Evolutionary conservation across 2,888 invertebrate genomes (phyloP), one percentile per base, ranked within the genome.

Genomic region (Sarcophaga rosellei): DNA sequence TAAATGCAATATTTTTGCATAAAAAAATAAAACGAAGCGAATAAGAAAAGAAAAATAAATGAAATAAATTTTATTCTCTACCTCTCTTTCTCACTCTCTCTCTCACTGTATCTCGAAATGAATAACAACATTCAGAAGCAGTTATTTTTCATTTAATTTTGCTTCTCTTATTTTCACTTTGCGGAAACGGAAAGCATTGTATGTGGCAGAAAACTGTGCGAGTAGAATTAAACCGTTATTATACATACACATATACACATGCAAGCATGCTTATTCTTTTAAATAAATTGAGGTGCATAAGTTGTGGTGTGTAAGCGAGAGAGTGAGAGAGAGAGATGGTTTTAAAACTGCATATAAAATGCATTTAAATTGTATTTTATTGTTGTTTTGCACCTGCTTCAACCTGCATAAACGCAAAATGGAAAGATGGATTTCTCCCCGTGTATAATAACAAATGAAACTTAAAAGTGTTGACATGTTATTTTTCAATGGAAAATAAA

Each of bases 111-210:
- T 15, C 47, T 15, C 53, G 21, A 45, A 57, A 74, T 57, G 59
- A 47, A 61, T 62, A 45, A 61, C 69, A 70, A 74, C 47, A 59
- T 81, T 85, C 57, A 73, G 20, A 81, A 85, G 62, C 57, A 76
- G 53, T 73, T 78, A 21, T 68, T 74, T 12, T 81, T 57, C 23
- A 23, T 74, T 23, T 23, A 8, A n/a, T 65, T 61, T n/a, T 35
- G 70, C 10, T 59, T 25, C 11, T 72, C 12, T 23, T 4, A n/a
- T 6, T 59, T 12, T 17, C 74, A 59, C 45, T 15, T 59, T 35
- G 57, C 79, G 82, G 82, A 82, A 86, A 76, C 76, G 68, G 76
- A 82, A 81, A 59, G 65, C 70, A 80, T 73, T 75, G 20, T 68
- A 59, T 82, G 53, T 47, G 70, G 25, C 70, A 78, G 53, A 72